phyloP scores from a whole-genome alignment of 2,797 vertebrate species.

The Liasis olivaceus region DNA sequence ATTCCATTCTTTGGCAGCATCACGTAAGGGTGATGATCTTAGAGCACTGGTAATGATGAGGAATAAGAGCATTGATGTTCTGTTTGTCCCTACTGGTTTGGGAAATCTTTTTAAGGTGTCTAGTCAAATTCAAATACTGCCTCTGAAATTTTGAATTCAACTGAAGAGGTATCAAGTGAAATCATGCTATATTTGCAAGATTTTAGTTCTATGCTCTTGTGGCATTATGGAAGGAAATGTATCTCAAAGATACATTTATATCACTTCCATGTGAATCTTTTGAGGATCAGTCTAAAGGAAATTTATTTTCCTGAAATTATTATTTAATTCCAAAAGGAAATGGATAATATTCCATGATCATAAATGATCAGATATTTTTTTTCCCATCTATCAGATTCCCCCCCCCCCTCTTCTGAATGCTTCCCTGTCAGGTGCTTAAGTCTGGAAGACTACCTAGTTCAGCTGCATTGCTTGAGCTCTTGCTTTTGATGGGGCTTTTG shows the following conservation, averaged over 20 bases:
- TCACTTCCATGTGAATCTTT: slow-evolving; percentile 23
- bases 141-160: slow-evolving; percentile 27
- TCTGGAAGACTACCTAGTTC: slow-evolving; percentile 54
- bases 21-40: slow-evolving; percentile 1
- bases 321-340: slow-evolving; percentile 36
- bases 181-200: background rate
- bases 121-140: slow-evolving; percentile 31
- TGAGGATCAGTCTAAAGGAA: slow-evolving; percentile 8
- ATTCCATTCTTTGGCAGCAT: slow-evolving; percentile 36
- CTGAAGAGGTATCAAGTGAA: background rate
- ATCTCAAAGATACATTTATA: slow-evolving; percentile 15
- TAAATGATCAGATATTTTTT: slow-evolving; percentile 34
- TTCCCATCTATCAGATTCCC: slow-evolving; percentile 44
- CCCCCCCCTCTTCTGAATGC: slow-evolving; percentile 41
- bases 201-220: slow-evolving; percentile 46
- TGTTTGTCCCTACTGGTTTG: slow-evolving; percentile 16
- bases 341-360: slow-evolving; percentile 39
- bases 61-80: slow-evolving; percentile 6
- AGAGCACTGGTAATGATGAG: background rate
- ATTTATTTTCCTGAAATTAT: slow-evolving; percentile 55
- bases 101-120: slow-evolving; percentile 10
- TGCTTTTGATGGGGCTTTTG: slow-evolving; percentile 66
- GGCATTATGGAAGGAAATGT: slow-evolving; percentile 37
- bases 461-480: slow-evolving; percentile 58
- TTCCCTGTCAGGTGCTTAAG: slow-evolving; percentile 66